phyloP scores from a whole-genome alignment of 2,113 vertebrate species.

The Psophia crepitans region DNA sequence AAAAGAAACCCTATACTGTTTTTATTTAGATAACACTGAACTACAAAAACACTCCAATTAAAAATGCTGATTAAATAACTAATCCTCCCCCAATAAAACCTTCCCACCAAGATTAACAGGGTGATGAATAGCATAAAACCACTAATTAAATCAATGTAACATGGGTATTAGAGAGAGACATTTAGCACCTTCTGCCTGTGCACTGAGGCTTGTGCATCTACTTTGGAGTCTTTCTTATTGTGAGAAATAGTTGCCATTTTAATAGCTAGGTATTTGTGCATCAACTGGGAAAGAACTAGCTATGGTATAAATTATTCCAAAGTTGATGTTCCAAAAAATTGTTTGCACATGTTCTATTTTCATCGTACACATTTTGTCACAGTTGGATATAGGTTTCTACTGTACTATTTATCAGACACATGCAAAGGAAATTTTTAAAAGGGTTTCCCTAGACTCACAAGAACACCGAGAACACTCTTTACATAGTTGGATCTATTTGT shows the following conservation, averaged over 20 bases:
- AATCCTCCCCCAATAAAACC: neutral
- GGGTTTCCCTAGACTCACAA: neutral
- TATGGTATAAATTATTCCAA: neutral
- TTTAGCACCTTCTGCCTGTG: neutral
- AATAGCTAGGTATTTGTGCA: neutral
- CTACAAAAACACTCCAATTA: neutral
- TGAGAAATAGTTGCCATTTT: neutral
- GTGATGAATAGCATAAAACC: conserved; percentile 4
- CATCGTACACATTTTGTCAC: neutral
- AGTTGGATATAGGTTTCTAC: neutral
- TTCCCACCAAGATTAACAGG: neutral
- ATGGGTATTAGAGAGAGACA: neutral
- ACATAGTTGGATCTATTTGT: neutral
- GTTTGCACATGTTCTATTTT: neutral
- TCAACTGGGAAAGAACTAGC: neutral
- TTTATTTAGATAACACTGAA: neutral
- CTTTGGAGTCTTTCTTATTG: neutral
- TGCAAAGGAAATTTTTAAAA: neutral
- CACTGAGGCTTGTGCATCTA: neutral
- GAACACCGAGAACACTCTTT: neutral
- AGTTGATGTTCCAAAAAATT: neutral
- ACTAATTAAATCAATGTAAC: conserved; percentile 22
- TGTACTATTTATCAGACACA: neutral
- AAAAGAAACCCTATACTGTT: neutral
- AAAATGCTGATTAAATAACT: conserved; percentile 40